These are phyloP conservation scores for Huso huso DNA, from an alignment of 2,797 vertebrate genomes.

Conservation along the genomic window DNA sequence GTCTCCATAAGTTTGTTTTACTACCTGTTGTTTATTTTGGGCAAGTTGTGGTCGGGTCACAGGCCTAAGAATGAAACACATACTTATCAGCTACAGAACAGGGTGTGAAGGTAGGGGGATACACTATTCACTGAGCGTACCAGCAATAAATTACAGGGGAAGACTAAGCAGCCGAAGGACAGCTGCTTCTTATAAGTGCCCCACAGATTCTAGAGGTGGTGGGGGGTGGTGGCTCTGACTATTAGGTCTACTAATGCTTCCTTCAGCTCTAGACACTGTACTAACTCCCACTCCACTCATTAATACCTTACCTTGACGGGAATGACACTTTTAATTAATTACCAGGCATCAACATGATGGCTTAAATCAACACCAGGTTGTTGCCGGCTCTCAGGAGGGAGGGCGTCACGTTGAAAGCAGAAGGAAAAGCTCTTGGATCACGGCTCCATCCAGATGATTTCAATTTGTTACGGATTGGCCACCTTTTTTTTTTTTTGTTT, in stretches of 20 bases:
- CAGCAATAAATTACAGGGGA: background rate
- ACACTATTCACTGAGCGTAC: background rate
- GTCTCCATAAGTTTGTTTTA: too few relatives aligned
- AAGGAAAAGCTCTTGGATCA: background rate
- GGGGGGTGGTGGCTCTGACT: slow-evolving; percentile 5
- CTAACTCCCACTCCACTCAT: slow-evolving; percentile 18
- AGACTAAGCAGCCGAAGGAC: slow-evolving; percentile 16
- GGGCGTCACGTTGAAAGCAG: slow-evolving; percentile 17
- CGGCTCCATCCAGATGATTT: background rate
- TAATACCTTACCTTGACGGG: slow-evolving; percentile 24
- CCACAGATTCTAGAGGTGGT: slow-evolving; percentile 22
- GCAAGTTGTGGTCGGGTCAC: background rate
- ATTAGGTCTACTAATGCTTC: slow-evolving; percentile 3
- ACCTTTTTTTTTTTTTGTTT: too few relatives aligned
- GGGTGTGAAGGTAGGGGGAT: background rate
- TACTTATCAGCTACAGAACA: background rate
- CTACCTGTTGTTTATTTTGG: background rate
- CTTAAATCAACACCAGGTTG: slow-evolving; percentile 25
- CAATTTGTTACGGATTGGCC: too few relatives aligned
- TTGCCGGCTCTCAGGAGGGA: slow-evolving; percentile 24
- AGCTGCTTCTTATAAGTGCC: slow-evolving; percentile 22
- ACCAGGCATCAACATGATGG: slow-evolving; percentile 15
- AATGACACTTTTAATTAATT: slow-evolving; percentile 24
- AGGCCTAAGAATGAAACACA: background rate
- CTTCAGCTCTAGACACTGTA: slow-evolving; percentile 11